These are phyloP conservation scores for Morus bassanus DNA, from an alignment of 2,797 vertebrate genomes.

Conservation along the genomic window DNA sequence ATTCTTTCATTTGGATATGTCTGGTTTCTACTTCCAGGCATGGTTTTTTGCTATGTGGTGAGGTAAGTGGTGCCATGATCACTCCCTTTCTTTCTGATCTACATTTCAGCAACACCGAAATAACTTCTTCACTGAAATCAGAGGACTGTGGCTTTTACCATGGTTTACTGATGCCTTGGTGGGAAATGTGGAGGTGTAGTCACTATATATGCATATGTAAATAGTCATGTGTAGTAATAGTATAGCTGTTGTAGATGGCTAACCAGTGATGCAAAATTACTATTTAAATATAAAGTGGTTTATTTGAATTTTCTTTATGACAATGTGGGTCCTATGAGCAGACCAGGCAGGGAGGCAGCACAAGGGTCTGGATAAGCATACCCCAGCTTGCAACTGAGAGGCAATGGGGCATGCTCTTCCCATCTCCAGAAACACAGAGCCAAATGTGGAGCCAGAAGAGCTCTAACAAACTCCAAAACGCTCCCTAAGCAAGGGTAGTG, in stretches of 20 bases:
- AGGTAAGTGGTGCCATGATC: neutral
- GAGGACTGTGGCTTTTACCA: neutral
- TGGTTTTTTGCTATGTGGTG: neutral
- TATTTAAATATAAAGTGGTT: neutral
- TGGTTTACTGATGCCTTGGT: neutral
- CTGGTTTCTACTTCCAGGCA: neutral
- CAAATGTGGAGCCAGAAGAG: neutral
- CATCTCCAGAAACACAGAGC: neutral
- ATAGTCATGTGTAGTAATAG: neutral
- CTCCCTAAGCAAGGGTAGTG: neutral
- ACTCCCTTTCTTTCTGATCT: neutral
- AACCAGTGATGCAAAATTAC: neutral
- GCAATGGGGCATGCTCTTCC: neutral
- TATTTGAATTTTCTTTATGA: neutral
- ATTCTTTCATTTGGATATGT: neutral
- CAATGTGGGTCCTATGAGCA: neutral
- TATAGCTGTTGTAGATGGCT: neutral
- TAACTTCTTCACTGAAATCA: neutral
- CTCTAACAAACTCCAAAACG: neutral
- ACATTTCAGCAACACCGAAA: neutral
- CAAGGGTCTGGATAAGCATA: neutral
- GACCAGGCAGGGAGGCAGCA: neutral
- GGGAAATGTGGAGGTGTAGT: neutral
- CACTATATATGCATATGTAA: rapidly evolving
- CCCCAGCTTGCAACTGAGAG: neutral